Evolutionary conservation across 2,113 vertebrate genomes (phyloP), one percentile per base, ranked within the genome.

Genomic region (Oncorhynchus clarkii): DNA sequence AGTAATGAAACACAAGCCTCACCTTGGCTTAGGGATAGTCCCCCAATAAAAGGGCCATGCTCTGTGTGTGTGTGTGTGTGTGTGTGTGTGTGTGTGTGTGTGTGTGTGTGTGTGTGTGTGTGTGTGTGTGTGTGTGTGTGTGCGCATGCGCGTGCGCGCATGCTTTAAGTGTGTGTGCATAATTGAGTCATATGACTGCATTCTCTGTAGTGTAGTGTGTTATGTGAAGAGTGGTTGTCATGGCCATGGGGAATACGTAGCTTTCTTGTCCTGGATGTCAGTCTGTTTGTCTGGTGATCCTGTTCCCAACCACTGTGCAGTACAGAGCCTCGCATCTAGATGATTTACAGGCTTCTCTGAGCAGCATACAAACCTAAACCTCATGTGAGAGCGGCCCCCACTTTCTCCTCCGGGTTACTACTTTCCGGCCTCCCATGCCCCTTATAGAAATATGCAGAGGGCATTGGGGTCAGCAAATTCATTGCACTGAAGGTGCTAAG

Each of bases 401-500:
- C 45, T 69, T 66, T 66, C 18, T 72, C 73, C 82, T 78, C 18
- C 3, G 67, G 79, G 84, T 71, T 66, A 45, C 82, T 78, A 80
- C 78, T 75, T 84, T 86, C 85, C 83, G 78, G 90, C 82, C 85
- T 86, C 76, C 86, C 59, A 34, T 89, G 78, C 79, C 86, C 86
- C 83, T 82, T 82, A 84, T 80, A 77, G 82, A 91, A 92, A 88
- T 86, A 90, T 85, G 85, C 81, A 76, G 24, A 60, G 81, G 89
- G 90, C 80, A 87, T 72, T 66, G 77, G 77, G 91, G 91, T 93
- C 90, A 89, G 82, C 82, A 84, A 88, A 91, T 88, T 93, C 91
- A 92, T 82, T 84, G 88, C 88, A 75, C 75, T 71, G 76, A 88
- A 93, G 90, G 93, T 93, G 91, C 91, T 81, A 84, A 87, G 90